Evolutionary conservation across 2,113 vertebrate genomes (phyloP).

Genomic region (Megaceryle maxima): DNA sequence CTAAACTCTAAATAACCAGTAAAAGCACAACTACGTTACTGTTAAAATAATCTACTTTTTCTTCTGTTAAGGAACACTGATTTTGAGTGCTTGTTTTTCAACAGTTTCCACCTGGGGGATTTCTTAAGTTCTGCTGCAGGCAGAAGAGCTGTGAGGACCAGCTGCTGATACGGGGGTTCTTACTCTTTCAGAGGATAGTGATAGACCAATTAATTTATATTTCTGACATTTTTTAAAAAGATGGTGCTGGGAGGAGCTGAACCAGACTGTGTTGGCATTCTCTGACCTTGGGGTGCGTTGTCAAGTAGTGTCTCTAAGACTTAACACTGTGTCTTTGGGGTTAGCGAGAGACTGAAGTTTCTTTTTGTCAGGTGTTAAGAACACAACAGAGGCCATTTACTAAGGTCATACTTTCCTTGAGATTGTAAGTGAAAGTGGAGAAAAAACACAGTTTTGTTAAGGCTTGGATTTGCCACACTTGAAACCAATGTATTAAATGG

Average conservation of each 20-base stretch:
- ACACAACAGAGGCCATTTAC: neutral
- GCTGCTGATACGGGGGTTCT: neutral
- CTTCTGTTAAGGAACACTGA: too few relatives aligned
- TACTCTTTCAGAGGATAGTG: neutral
- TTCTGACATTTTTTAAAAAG: neutral
- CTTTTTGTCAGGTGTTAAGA: neutral
- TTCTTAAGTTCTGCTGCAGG: neutral
- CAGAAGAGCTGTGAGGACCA: neutral
- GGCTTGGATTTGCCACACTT: neutral
- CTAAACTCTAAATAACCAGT: neutral
- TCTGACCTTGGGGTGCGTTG: neutral
- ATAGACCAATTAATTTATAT: neutral
- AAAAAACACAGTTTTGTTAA: neutral
- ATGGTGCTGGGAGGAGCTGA: neutral
- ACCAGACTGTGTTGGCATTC: neutral
- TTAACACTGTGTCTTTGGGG: neutral
- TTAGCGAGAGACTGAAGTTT: neutral
- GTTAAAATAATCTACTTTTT: neutral
- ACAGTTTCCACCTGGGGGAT: neutral
- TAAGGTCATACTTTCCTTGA: neutral
- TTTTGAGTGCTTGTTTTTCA: neutral
- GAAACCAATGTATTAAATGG: neutral
- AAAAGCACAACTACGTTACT: neutral
- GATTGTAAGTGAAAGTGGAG: neutral
- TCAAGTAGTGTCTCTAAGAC: fast-evolving